Evolutionary conservation across 2,113 vertebrate species (phyloP).

Genomic region (Mus pahari): DNA sequence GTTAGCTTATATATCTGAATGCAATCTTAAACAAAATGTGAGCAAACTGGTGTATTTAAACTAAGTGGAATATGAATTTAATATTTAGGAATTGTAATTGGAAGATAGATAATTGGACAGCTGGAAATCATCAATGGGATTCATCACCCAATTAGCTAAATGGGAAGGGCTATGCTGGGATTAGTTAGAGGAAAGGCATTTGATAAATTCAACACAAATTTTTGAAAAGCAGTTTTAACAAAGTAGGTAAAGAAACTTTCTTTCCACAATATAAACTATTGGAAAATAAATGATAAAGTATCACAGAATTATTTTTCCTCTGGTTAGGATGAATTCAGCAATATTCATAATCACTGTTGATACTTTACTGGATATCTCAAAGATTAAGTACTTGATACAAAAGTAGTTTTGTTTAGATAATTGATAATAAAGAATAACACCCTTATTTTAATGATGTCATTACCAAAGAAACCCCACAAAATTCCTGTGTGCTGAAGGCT

Average conservation of each 20-base stretch:
- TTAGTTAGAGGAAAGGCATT: background rate
- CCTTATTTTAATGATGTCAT: background rate
- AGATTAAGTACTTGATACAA: background rate
- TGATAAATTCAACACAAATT: background rate
- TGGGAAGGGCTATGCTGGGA: background rate
- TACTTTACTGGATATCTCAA: background rate
- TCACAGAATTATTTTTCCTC: background rate
- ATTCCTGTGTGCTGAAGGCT: too few relatives aligned
- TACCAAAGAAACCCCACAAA: background rate
- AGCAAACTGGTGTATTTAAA: background rate
- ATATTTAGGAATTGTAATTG: background rate
- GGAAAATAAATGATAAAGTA: background rate
- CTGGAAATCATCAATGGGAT: background rate
- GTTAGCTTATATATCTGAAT: background rate
- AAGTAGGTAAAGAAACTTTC: background rate
- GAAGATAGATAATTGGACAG: background rate
- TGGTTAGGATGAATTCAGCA: background rate
- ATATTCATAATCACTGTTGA: background rate
- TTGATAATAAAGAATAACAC: background rate
- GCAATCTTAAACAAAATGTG: background rate
- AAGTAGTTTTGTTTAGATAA: background rate
- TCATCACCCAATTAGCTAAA: background rate
- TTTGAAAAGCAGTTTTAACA: background rate
- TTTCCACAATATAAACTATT: background rate
- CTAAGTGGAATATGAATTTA: background rate